Evolutionary conservation across 2,113 vertebrate genomes (phyloP), one percentile per base, ranked within the genome.

Genomic region (Oostethus manadensis): DNA sequence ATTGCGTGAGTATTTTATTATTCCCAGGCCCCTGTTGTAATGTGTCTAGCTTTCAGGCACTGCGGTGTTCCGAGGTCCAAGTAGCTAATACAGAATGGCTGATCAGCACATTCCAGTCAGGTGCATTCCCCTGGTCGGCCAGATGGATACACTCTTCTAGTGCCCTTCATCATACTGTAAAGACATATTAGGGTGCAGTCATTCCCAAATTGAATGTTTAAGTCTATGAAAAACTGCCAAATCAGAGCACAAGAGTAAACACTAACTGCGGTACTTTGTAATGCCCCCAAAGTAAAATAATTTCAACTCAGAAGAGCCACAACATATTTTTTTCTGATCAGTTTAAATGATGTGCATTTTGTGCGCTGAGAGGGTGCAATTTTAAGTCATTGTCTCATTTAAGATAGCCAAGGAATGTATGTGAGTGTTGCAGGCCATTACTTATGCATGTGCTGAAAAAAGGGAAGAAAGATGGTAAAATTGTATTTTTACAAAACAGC

Each of bases 61-160:
- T 4, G 3, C 42, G 51, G 17, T 9, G 43, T 40, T 20, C 13
- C 18, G 33, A 62, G 56, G 64, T 55, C 58, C 38, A 62, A 70
- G 61, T 64, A 62, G 60, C 48, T 3, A 22, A 40, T 43, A 33
- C 56, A 62, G 60, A 60, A 10, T 8, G 18, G 58, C 38, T 59
- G 68, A 76, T 79, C 65, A 79, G 78, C 70, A 71, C 77, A 73
- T 81, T 82, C 75, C 65, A 78, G 70, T 78, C 73, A 78, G 75
- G 77, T 80, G 70, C 50, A 70, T 61, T 76, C 42, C 35, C 14
- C 10, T 55, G 10, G 17, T 58, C 51, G 29, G 62, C 63, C 66
- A 72, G 62, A 76, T 72, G 62, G 64, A 77, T 56, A 68, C 51
- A 47, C 45, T 54, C 60, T 46, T 45, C 56, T 66, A 61, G 68